Base-by-base conservation (phyloP, 1,140 invertebrate species). In the Drosophila suzukii region DNA sequence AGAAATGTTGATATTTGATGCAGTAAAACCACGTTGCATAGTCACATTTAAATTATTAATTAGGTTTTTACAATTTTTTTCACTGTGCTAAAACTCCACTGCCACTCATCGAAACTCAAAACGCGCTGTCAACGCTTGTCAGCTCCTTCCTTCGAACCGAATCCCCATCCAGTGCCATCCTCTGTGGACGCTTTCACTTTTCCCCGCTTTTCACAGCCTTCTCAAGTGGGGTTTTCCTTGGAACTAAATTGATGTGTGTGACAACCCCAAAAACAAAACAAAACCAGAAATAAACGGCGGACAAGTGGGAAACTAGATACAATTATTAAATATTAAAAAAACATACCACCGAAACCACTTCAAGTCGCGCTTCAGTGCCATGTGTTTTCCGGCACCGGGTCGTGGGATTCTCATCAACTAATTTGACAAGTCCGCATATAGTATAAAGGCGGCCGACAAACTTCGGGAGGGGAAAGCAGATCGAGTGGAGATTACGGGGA, bases 241-340 rank as follows among this genome's bases (percentile, higher is more conserved):
- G 51, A 77, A 77, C 56, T 54, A 75, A 73, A 80, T 46, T 74
- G 65, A 67, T 66, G 71, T 58, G 59, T 61, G 72, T 59, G 61
- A 65, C 73, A 75, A 41, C 59, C 51, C 58, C 36, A 39, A 51
- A 51, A 41, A 47, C 36, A 39, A 51, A 51, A 41, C 41, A 55
- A 59, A 20, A 8, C 12, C 15, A 30, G 8, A 46, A 54, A 27
- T 13, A 32, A 15, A 27, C n/a, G 15, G 36, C 49, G n/a, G 68
- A 77, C 71, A 83, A 88, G 63, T 71, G 62, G 56, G 83, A 83
- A 88, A 88, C 83, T 88, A 88, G 83, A 88, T 88, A 88, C 83
- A 88, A 88, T 88, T 88, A 88, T 88, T 88, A 88, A 88, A 89
- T 88, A 83, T 88, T 89, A 88, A 89, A 83, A 88, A 50, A 88